phyloP scores from a whole-genome alignment of 2,797 vertebrate genomes.

The Rachycentron canadum region DNA sequence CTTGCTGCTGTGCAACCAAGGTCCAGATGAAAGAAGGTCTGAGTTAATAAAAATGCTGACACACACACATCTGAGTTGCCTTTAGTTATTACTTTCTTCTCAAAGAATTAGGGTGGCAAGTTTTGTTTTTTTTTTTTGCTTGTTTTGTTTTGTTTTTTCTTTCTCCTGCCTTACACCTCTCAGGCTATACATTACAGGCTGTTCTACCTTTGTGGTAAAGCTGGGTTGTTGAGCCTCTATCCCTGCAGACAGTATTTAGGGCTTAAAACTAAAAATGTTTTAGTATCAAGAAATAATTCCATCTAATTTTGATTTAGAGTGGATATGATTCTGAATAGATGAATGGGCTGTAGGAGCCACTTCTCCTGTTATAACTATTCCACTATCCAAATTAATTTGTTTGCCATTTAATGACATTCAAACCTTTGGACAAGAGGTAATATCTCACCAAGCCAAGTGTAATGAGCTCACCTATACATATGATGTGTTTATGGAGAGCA shows the following conservation, averaged over 20 bases:
- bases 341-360: background rate
- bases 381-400: background rate
- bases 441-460: background rate
- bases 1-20: background rate
- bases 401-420: background rate
- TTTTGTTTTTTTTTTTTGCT: too few relatives aligned
- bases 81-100: conserved; percentile 3
- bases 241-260: too few relatives aligned
- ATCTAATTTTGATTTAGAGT: too few relatives aligned
- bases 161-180: background rate
- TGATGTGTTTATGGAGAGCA: background rate
- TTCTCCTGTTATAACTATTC: background rate
- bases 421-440: background rate
- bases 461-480: conserved; percentile 12
- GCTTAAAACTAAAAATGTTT: background rate
- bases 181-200: background rate
- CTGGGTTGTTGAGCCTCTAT: background rate
- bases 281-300: too few relatives aligned
- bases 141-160: background rate
- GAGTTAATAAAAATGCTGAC: background rate
- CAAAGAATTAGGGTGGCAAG: background rate
- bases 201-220: background rate
- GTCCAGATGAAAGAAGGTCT: background rate
- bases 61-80: background rate
- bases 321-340: background rate